Percentiles rank a stretch among this genome's conserved stretches.
Evolutionary conservation across 2,797 vertebrate genomes (phyloP).

Genomic region (Synanceia verrucosa): DNA sequence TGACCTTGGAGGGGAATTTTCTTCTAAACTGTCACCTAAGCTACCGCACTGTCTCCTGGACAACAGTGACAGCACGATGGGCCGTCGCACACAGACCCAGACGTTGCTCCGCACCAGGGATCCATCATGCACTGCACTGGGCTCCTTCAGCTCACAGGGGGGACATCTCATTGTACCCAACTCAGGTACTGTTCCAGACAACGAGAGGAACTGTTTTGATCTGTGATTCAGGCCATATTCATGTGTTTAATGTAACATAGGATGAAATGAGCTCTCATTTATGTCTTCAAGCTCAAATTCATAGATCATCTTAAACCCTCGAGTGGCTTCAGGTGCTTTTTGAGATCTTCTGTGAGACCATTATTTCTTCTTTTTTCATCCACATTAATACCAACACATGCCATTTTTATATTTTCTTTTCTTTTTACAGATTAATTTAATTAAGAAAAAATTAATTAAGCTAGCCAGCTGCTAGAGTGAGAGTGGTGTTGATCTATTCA

Average conservation of each 20-base stretch:
- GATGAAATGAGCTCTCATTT: not conserved
- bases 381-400: too few species aligned
- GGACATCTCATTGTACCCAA: conserved; percentile 96
- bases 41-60: conserved; percentile 92
- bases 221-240: not conserved
- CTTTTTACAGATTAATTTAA: too few species aligned
- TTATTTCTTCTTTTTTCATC: too few species aligned
- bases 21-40: conserved; percentile 94
- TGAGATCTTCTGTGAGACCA: too few species aligned
- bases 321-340: conserved; percentile 5
- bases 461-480: not conserved
- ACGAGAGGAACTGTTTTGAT: not conserved
- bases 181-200: conserved; percentile 85
- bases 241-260: conserved; percentile 1
- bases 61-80: conserved; percentile 87
- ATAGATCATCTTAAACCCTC: conserved; percentile 15
- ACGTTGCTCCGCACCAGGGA: conserved; percentile 92
- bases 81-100: conserved; percentile 93
- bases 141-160: conserved; percentile 96
- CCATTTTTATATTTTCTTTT: too few species aligned
- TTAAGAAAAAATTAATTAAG: too few species aligned
- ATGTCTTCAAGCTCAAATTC: conserved; percentile 23
- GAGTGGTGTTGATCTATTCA: not conserved
- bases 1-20: conserved; percentile 91
- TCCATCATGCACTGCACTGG: conserved; percentile 92